A percentile compares a stretch with the other conserved stretches of the same genome.
Evolutionary conservation across 2,888 invertebrate genomes (phyloP).

Genomic region (Harpalus rubripes): DNA sequence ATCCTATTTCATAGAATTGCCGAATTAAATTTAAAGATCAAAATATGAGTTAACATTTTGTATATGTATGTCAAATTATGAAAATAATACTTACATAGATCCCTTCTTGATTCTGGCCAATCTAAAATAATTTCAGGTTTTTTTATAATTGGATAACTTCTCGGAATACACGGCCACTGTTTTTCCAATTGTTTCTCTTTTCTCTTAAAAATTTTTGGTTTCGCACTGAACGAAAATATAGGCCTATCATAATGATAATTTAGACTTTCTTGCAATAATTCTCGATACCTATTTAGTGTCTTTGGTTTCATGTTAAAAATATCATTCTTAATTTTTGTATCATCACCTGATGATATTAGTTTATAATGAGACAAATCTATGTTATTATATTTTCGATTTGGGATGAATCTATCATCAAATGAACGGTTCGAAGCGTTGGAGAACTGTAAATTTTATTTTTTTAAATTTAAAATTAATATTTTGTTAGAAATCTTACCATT

Average conservation of each 20-base stretch:
- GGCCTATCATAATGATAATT: slow-evolving; percentile 41
- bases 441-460: slow-evolving; percentile 18
- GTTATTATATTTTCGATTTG: slow-evolving; percentile 31
- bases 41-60: too few species aligned
- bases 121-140: slow-evolving; percentile 36
- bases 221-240: slow-evolving; percentile 6
- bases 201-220: not conserved
- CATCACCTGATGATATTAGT: slow-evolving; percentile 14
- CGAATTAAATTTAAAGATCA: too few species aligned
- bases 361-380: slow-evolving; percentile 44
- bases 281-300: not conserved
- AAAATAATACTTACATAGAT: slow-evolving; percentile 17
- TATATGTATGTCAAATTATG: too few species aligned
- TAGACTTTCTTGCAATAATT: slow-evolving; percentile 35
- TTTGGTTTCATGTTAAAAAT: slow-evolving; percentile 42
- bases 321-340: slow-evolving; percentile 29
- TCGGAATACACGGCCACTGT: slow-evolving; percentile 18
- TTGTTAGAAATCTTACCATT: not conserved
- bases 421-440: slow-evolving; percentile 49
- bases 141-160: slow-evolving; percentile 3
- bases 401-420: slow-evolving; percentile 47
- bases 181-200: not conserved
- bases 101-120: not conserved
- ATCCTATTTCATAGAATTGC: too few species aligned
- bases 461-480: not conserved